Conservation (phyloP, 2,113 vertebrate species). For the Alouatta palliata region DNA sequence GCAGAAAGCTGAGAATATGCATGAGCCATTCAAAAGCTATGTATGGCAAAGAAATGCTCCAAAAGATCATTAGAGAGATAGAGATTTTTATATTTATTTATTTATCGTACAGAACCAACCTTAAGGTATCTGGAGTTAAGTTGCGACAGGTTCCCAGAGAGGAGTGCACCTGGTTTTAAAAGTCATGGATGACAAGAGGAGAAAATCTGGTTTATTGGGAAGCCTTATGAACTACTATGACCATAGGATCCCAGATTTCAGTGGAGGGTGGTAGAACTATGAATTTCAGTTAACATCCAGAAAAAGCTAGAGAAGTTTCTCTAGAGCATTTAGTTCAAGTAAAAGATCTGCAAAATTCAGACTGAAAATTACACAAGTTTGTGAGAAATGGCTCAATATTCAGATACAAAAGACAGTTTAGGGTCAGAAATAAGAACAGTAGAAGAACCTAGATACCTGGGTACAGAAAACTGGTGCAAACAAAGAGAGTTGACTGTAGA, state of each 20-base stretch:
- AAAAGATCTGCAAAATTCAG: neutral
- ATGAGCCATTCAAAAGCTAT: conserved; percentile 12
- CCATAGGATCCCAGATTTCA: neutral
- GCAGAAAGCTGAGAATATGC: conserved; percentile 17
- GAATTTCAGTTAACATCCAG: neutral
- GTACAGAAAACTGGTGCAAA: neutral
- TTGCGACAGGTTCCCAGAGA: neutral
- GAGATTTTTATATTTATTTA: neutral
- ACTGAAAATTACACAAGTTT: neutral
- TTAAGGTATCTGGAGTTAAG: neutral
- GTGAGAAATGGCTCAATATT: neutral
- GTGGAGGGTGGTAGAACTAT: neutral
- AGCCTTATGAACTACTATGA: neutral
- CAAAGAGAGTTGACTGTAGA: neutral
- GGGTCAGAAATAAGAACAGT: neutral
- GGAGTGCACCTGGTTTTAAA: neutral
- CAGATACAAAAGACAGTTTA: neutral
- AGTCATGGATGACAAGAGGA: neutral
- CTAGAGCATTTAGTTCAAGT: neutral
- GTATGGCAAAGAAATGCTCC: neutral
- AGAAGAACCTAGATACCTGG: neutral
- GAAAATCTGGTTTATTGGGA: neutral
- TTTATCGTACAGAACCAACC: neutral
- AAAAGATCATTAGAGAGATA: neutral
- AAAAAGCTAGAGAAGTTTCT: neutral